Percentiles rank a stretch among this genome's conserved stretches.
Conservation (phyloP, 2,113 vertebrate species). For the Pedionomus torquatus region DNA sequence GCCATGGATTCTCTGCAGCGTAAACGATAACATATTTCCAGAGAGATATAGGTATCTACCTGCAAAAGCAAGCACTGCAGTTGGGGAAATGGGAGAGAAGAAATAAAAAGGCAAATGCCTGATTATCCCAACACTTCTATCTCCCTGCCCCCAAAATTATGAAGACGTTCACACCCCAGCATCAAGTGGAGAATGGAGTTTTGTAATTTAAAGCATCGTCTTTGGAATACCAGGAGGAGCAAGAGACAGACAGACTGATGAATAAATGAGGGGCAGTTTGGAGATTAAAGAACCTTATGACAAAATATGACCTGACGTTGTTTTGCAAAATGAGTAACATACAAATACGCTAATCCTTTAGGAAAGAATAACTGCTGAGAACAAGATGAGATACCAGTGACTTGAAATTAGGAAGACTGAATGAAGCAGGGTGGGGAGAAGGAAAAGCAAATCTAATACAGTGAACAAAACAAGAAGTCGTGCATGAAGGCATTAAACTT, state of each 20-base stretch:
- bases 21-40: neutral
- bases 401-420: neutral
- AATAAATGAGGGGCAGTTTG: neutral
- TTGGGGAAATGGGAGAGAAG: neutral
- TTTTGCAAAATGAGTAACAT: neutral
- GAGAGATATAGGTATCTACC: neutral
- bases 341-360: neutral
- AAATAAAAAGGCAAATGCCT: neutral
- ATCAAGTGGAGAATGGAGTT: neutral
- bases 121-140: neutral
- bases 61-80: neutral
- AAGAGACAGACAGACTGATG: neutral
- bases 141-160: neutral
- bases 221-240: neutral
- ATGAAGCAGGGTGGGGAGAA: neutral
- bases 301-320: neutral
- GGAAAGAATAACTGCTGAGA: slow-evolving; percentile 15
- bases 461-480: neutral
- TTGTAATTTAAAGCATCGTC: neutral
- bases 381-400: neutral
- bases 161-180: neutral
- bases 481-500: neutral
- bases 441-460: neutral
- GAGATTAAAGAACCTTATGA: neutral
- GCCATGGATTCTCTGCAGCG: neutral